Evolutionary conservation across 2,797 vertebrate species (phyloP).

Genomic region (Eulemur mongoz): DNA sequence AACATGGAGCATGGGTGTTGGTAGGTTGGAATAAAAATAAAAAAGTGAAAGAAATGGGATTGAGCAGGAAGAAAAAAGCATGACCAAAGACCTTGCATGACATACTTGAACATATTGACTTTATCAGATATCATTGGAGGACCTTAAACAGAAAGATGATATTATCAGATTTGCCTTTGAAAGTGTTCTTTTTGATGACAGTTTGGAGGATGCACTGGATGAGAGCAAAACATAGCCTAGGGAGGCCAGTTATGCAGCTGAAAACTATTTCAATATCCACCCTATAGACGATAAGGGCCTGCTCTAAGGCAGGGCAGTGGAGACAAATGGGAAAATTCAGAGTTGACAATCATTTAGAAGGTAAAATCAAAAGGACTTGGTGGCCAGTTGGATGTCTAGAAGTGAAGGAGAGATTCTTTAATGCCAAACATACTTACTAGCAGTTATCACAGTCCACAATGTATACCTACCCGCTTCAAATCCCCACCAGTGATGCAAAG

Average conservation of each 20-base stretch:
- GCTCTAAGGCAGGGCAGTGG: neutral
- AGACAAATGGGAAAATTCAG: neutral
- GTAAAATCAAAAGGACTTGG: neutral
- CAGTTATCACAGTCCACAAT: neutral
- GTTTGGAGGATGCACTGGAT: neutral
- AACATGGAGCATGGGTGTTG: neutral
- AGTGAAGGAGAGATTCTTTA: neutral
- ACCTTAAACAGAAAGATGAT: neutral
- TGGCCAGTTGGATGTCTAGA: neutral
- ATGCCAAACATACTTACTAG: neutral
- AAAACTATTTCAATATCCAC: neutral
- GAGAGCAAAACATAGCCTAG: neutral
- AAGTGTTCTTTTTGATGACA: neutral
- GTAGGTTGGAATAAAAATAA: neutral
- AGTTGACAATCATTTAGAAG: neutral
- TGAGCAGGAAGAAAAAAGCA: neutral
- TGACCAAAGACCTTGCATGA: neutral
- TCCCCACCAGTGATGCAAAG: neutral
- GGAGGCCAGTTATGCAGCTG: neutral
- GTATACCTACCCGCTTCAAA: neutral
- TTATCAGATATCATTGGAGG: neutral
- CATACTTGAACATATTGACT: neutral
- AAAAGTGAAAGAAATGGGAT: neutral
- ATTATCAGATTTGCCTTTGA: slow-evolving; percentile 5
- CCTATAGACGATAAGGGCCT: neutral